Conservation (phyloP, 1,140 invertebrate species). For the Phymorhynchus buccinoides region DNA sequence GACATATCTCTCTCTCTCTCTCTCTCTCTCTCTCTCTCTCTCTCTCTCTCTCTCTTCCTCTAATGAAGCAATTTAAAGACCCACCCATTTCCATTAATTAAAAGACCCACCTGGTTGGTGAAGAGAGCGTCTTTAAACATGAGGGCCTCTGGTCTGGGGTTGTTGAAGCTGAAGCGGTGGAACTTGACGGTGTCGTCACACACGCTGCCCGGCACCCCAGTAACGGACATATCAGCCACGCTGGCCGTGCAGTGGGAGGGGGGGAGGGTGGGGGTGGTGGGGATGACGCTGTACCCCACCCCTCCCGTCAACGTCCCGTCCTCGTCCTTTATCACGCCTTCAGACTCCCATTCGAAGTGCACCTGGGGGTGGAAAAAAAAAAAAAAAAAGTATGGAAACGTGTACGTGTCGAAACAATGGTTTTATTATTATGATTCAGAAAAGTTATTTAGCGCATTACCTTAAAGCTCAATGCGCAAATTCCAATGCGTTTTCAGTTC, state of each 20-base stretch:
- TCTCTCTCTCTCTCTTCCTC: neutral
- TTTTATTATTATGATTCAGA: too few species aligned
- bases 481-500: too few species aligned
- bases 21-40: too few species aligned
- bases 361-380: constrained; percentile 23
- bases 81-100: too few species aligned
- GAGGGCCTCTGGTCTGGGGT: constrained; percentile 52
- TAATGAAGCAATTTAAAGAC: too few species aligned
- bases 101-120: constrained; percentile 47
- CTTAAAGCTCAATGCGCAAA: too few species aligned
- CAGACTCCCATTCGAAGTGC: constrained; percentile 56
- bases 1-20: too few species aligned
- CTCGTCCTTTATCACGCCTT: constrained; percentile 55
- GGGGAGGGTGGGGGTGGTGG: constrained; percentile 53
- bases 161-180: constrained; percentile 64
- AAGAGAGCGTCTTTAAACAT: constrained; percentile 55
- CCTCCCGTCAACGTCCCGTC: constrained; percentile 61
- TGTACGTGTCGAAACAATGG: too few species aligned
- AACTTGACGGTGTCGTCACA: constrained; percentile 57
- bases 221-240: constrained; percentile 31
- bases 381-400: too few species aligned
- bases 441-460: too few species aligned
- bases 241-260: constrained; percentile 34
- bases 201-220: constrained; percentile 43
- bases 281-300: constrained; percentile 41